Base-by-base conservation (phyloP, 2,113 vertebrate genomes). In the Calidris pygmaea region DNA sequence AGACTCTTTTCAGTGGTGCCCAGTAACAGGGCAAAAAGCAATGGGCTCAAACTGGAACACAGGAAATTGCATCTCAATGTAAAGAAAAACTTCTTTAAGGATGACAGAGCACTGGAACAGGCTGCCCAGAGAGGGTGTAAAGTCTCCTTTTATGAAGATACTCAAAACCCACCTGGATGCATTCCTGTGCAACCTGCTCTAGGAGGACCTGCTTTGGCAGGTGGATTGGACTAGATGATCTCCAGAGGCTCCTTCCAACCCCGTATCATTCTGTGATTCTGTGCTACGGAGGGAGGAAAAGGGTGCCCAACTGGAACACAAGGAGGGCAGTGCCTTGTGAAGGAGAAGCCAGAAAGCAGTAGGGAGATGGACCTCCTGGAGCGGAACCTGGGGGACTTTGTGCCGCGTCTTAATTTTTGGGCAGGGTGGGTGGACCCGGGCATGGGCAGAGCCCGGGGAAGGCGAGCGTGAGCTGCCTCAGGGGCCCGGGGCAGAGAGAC, bases 391-490 rank as follows among this genome's bases (percentile, higher is more conserved):
- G 15, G 16, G 19, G 39, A 12, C 62, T n/a, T 55, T 3, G 32
- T 41, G n/a, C 7, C 29, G 13, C 12, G 1, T 16, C 72, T 15
- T 14, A 8, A 20, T 12, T 47, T 55, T 39, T 1, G 7, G 24
- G 5, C 29, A 7, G 15, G 17, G 15, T 3, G 35, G 35, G 29
- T 7, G 32, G 70, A 12, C 15, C 2, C 7, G 6, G 48, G 35
- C n/a, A 41, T 30, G 4, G 5, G 35, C 35, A 11, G 68, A 21
- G 37, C 47, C 22, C 3, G 2, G 18, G 37, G 37, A 26, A 39
- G 67, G 23, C 1, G 21, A 47, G n/a, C 0, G 47, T 3, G 19
- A 0, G 27, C 50, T 0, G 4, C 15, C 47, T 4, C 45, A 60
- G n/a, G 41, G 19, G 12, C 47, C 10, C 17, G 3, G 10, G 29